Percentiles rank a stretch among this genome's conserved stretches.
phyloP scores from a whole-genome alignment of 2,113 vertebrate species.

The Myrmecobius fasciatus region DNA sequence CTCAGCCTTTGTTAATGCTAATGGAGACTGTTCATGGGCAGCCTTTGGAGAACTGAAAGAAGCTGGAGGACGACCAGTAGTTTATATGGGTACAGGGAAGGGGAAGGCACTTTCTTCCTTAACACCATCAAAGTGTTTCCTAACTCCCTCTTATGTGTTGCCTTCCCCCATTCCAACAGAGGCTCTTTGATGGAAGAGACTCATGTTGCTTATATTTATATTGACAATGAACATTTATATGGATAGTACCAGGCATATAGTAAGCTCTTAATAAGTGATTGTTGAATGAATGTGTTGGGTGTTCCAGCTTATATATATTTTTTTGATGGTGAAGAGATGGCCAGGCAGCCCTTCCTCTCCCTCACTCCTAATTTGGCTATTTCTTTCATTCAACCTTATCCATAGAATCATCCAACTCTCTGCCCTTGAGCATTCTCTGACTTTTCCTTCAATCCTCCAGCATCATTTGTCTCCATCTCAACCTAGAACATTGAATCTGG shows the following conservation, averaged over 20 bases:
- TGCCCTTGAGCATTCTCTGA: background rate
- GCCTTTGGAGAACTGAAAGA: background rate
- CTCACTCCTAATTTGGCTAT: background rate
- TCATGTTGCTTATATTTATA: background rate
- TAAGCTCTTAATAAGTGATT: background rate
- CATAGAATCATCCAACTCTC: background rate
- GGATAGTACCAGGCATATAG: background rate
- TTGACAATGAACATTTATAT: background rate
- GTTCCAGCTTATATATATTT: too few species aligned
- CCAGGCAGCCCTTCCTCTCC: background rate
- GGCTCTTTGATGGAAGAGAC: background rate
- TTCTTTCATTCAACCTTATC: background rate
- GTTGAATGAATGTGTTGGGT: too few species aligned
- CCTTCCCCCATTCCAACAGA: background rate
- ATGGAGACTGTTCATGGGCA: background rate
- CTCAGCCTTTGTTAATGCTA: background rate
- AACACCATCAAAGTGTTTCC: too few species aligned
- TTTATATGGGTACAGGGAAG: background rate
- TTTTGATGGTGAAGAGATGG: background rate
- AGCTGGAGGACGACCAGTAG: background rate
- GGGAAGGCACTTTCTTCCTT: background rate
- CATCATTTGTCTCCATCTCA: background rate
- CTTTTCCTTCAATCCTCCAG: background rate
- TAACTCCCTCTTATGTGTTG: background rate
- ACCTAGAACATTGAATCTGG: background rate